Evolutionary conservation across 1,140 invertebrate species (phyloP), one percentile per base, ranked within the genome.

Genomic region (Drosophila sp.): DNA sequence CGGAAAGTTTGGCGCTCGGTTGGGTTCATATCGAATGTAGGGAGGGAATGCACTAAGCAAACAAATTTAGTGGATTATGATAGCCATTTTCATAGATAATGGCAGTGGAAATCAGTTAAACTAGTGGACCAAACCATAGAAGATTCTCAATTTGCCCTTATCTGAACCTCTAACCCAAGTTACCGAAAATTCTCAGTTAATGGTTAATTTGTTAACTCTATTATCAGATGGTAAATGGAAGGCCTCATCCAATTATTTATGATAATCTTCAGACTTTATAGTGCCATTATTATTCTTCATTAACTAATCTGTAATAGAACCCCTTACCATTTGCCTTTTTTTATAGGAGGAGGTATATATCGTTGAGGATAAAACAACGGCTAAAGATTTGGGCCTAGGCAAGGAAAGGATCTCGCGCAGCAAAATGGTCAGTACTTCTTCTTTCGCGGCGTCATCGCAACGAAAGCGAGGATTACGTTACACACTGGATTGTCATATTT

Each of bases 321-420:
- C 17, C 17, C 17, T 17, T 17, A 17, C 17, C 17, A 17, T 17
- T 47, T 54, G 27, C 4, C 17, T 8, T 8, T 54, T 27, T 55
- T 11, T 55, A 3, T 29, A 10, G 25, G 84, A 89, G 44, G 74
- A 89, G 35, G 84, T 89, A 0, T 89, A 79, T 40, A 80, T 89
- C 56, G 38, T 84, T 10, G 84, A 89, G 33, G 80, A 89, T 60
- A 74, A 78, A 23, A 2, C 25, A 23, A 2, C 25, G 1, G 56
- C 44, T 40, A 78, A 72, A 23, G 27, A 60, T 57, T 17, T 17
- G 17, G 23, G 40, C 8, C 67, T 89, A 1, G 66, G 32, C 2
- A 68, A 50, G 41, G 84, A 86, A 60, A 73, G 27, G 33, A 29
- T 56, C n/a, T 2, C 35, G 10, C 38, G 10, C n/a, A 76, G 10